These are phyloP conservation scores for Charina bottae DNA, from an alignment of 2,113 vertebrate genomes.

Conservation along the genomic window DNA sequence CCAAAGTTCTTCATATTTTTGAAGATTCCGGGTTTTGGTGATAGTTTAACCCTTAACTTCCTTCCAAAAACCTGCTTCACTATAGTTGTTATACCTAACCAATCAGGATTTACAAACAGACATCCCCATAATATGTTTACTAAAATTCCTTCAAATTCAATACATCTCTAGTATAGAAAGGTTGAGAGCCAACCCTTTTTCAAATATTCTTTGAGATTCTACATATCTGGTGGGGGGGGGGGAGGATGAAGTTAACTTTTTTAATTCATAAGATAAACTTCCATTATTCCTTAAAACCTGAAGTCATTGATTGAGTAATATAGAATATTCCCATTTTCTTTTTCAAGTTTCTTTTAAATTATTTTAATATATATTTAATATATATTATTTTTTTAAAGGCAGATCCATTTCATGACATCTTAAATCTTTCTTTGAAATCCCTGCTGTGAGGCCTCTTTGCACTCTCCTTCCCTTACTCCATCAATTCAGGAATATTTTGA, in stretches of 20 bases:
- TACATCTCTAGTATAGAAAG: not conserved
- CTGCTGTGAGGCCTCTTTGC: not conserved
- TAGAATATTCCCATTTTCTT: not conserved
- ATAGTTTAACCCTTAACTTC: not conserved
- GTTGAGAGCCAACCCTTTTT: not conserved
- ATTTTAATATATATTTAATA: too few relatives aligned
- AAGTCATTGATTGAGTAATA: not conserved
- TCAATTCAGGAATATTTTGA: not conserved
- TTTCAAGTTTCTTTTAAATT: not conserved
- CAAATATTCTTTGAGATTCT: too few relatives aligned
- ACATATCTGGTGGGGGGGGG: too few relatives aligned
- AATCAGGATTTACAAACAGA: not conserved
- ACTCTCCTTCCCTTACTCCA: not conserved
- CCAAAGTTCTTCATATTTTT: not conserved
- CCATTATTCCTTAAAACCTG: too few relatives aligned
- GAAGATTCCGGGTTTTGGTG: not conserved
- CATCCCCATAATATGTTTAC: not conserved
- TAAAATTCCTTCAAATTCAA: not conserved
- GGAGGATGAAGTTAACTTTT: too few relatives aligned
- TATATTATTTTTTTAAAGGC: not conserved
- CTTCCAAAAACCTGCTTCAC: not conserved
- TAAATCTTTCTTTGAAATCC: not conserved
- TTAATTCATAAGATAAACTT: too few relatives aligned
- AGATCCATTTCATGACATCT: not conserved
- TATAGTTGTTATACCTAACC: not conserved